Evolutionary conservation across 2,113 vertebrate genomes (phyloP).

Genomic region (Equus przewalskii): DNA sequence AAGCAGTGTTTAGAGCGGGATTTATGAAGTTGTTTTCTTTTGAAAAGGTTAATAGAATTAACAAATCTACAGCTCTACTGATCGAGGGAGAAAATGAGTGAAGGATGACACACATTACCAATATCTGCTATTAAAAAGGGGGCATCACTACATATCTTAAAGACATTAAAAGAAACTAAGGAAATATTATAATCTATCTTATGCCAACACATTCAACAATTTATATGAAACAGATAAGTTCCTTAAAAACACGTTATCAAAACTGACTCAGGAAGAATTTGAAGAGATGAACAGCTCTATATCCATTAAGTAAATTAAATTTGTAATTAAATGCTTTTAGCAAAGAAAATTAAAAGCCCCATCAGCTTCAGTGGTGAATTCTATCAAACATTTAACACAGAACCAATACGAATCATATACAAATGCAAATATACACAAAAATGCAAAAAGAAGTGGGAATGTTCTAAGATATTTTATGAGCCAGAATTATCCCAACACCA

Average conservation of each 20-base stretch:
- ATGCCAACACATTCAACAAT: not conserved
- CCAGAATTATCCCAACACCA: not conserved
- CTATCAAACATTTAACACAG: not conserved
- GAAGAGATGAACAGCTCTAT: not conserved
- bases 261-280: not conserved
- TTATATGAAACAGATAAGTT: not conserved
- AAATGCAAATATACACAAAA: not conserved
- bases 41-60: not conserved
- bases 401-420: not conserved
- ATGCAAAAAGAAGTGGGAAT: not conserved
- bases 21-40: not conserved
- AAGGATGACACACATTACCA: not conserved
- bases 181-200: not conserved
- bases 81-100: not conserved
- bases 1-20: not conserved
- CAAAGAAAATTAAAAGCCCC: not conserved
- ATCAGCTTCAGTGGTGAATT: not conserved
- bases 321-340: not conserved
- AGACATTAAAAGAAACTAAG: not conserved
- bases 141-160: not conserved
- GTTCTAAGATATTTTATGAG: not conserved
- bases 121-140: not conserved
- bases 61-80: not conserved
- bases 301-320: not conserved
- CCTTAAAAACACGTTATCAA: not conserved